Base-by-base conservation (phyloP, 2,888 invertebrate species). In the Platerodrilus igneus region DNA sequence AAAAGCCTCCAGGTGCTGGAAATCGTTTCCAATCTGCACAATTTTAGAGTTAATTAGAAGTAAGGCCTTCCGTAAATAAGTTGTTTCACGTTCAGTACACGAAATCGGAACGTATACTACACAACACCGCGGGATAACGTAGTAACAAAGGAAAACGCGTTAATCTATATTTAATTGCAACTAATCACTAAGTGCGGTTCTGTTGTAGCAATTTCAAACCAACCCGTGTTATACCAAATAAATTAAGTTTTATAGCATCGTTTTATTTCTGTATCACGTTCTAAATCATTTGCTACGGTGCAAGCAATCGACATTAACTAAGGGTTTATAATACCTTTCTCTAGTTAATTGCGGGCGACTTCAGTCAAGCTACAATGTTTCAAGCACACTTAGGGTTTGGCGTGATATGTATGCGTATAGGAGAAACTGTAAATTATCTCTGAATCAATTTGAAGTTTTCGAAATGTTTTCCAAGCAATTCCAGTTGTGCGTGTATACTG, bases 121-220 rank as follows among this genome's bases (percentile, higher is more conserved):
- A n/a, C n/a, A 40, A 35, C 27, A 29, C 19, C 28, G 14, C 22
- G n/a, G 30, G 9, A 22, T 18, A 11, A 40, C 25, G 22, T 17
- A 31, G 25, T 30, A 30, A 32, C 22, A 29, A 29, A 26, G 22
- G 28, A 26, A 29, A 46, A 41, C 31, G 30, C 47, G 48, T 45
- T 50, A 48, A 52, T 52, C 45, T 43, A 42, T 46, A 48, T 50
- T 50, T 52, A 48, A 52, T 52, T 50, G 47, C 43, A 47, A 47
- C 48, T 50, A 48, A 49, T 51, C 47, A 43, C 40, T 41, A 37
- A 41, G 37, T 43, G 48, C 21, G 48, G 35, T 27, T 41, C 31
- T 41, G 32, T 13, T 31, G 31, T 36, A 34, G 22, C 41, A 37
- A 44, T 39, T 41, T 39, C 23, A 30, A 44, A 27, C 33, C 29